A percentile compares a stretch with the other conserved stretches of the same genome.
Evolutionary conservation across 2,113 vertebrate species (phyloP).

Genomic region (Otolemur garnettii): DNA sequence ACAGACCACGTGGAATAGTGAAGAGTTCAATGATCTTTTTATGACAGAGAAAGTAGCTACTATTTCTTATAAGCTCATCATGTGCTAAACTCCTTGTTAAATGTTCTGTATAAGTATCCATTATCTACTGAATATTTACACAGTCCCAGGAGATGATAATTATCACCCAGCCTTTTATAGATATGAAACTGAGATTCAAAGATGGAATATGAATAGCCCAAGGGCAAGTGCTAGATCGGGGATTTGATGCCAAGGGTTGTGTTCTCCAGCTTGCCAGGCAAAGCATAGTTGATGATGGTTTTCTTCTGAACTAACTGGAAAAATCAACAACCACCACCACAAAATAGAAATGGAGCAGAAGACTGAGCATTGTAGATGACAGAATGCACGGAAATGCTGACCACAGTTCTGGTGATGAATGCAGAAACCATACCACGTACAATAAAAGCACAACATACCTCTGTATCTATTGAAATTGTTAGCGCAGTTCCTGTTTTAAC

Average conservation of each 20-base stretch:
- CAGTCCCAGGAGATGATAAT: background rate
- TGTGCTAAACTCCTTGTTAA: fast-evolving
- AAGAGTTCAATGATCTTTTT: background rate
- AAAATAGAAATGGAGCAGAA: background rate
- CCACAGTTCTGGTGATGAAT: conserved; percentile 17
- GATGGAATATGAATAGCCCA: background rate
- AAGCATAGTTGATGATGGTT: background rate
- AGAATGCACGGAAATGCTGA: background rate
- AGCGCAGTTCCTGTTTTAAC: conserved; percentile 82
- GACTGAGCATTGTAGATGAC: background rate
- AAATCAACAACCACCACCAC: background rate
- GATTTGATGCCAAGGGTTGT: background rate
- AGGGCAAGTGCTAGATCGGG: background rate
- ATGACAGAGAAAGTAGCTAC: background rate
- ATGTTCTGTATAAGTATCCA: background rate
- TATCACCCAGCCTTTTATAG: background rate
- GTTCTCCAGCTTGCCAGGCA: background rate
- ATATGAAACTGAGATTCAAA: background rate
- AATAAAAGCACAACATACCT: background rate
- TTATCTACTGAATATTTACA: background rate
- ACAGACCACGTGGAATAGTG: background rate
- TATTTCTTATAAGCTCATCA: background rate
- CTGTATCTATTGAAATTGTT: conserved; percentile 74
- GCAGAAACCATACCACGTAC: background rate
- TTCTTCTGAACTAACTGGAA: conserved; percentile 61